Conservation (phyloP, 1,140 invertebrate genomes). For the Ctenoplectra terminalis region DNA sequence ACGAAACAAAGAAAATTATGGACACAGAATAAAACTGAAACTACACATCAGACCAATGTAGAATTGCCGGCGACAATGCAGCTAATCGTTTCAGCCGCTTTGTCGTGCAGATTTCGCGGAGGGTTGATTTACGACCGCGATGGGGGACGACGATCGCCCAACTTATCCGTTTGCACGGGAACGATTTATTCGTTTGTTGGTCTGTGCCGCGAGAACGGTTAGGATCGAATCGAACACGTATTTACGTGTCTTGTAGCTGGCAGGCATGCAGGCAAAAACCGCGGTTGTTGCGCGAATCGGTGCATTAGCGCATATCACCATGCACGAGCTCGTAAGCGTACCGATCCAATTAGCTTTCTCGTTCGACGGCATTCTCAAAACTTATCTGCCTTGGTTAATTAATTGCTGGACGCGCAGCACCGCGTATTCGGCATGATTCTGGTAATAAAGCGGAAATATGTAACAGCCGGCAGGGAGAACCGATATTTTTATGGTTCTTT, state of each 20-base stretch:
- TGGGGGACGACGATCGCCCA: too few relatives aligned
- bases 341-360: constrained; percentile 21
- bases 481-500: too few relatives aligned
- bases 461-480: background rate
- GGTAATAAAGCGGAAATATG: background rate
- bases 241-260: constrained; percentile 7
- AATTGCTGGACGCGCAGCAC: background rate
- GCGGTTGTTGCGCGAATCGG: background rate
- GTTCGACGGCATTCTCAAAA: constrained; percentile 12
- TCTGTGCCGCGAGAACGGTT: background rate
- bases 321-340: too few relatives aligned
- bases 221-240: constrained; percentile 4
- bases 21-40: too few relatives aligned
- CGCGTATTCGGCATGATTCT: background rate
- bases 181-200: constrained; percentile 1
- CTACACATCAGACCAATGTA: too few relatives aligned
- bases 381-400: background rate
- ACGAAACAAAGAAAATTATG: too few relatives aligned
- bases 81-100: too few relatives aligned
- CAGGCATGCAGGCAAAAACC: constrained; percentile 16
- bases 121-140: too few relatives aligned
- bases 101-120: too few relatives aligned
- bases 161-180: too few relatives aligned
- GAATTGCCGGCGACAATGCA: too few relatives aligned
- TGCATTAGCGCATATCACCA: constrained; percentile 7